These are phyloP conservation scores for Drosophila novamexicana DNA, from an alignment of 1,140 invertebrate species.

Conservation along the genomic window DNA sequence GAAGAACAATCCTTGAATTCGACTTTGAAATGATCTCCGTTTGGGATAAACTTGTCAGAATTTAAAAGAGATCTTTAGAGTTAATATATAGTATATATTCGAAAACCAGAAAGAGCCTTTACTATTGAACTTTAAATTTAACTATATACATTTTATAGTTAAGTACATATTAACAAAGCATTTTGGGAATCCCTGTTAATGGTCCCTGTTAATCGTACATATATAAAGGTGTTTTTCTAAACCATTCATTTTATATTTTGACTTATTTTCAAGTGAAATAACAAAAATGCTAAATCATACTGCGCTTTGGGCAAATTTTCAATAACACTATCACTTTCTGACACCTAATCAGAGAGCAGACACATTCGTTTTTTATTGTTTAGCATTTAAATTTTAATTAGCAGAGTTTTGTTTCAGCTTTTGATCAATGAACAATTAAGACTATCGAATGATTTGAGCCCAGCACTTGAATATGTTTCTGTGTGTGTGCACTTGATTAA, in stretches of 20 bases:
- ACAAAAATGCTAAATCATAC: slow-evolving; percentile 31
- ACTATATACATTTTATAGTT: no score
- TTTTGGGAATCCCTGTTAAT: no score
- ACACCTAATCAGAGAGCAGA: slow-evolving; percentile 26
- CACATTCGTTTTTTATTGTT: slow-evolving; percentile 47
- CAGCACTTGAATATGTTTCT: slow-evolving; percentile 23
- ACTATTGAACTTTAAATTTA: no score
- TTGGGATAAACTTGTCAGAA: no score
- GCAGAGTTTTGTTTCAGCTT: slow-evolving; percentile 52
- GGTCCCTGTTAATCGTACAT: no score
- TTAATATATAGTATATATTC: no score
- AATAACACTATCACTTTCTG: slow-evolving; percentile 44
- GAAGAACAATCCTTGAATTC: no score
- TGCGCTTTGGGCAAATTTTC: slow-evolving; percentile 23
- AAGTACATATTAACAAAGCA: no score
- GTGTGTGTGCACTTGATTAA: slow-evolving; percentile 39
- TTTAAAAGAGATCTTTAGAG: no score
- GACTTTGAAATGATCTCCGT: no score
- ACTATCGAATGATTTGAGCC: slow-evolving; percentile 31
- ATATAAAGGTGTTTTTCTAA: background rate
- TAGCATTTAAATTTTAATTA: slow-evolving; percentile 63
- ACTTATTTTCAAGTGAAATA: background rate
- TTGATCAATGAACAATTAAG: slow-evolving; percentile 57
- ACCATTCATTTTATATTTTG: background rate
- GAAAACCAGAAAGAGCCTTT: no score